phyloP scores from a whole-genome alignment of 2,888 invertebrate genomes.

The Parelbella ahira region DNA sequence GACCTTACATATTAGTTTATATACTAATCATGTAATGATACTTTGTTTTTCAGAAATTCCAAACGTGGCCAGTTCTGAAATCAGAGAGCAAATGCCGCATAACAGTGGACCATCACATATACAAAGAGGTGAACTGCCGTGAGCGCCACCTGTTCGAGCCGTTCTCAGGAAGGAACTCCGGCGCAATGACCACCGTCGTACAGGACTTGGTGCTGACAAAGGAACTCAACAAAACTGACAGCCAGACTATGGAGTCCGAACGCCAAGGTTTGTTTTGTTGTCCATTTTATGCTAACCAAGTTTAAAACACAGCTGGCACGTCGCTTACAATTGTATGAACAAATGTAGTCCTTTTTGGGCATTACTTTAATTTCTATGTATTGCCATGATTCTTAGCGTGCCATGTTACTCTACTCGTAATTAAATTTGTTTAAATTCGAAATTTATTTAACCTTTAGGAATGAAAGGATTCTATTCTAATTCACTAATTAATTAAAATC shows the following conservation, averaged over 20 bases:
- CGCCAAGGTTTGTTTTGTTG: constrained; percentile 57
- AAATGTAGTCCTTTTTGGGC: too few relatives aligned
- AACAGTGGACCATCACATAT: constrained; percentile 87
- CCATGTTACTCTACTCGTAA: too few relatives aligned
- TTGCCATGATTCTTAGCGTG: too few relatives aligned
- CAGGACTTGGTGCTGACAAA: constrained; percentile 79
- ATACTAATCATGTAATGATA: not conserved
- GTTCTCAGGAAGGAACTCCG: constrained; percentile 86
- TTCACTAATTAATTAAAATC: too few relatives aligned
- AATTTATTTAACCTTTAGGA: too few relatives aligned
- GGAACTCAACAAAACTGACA: constrained; percentile 73
- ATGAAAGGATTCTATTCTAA: too few relatives aligned
- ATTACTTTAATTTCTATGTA: too few relatives aligned
- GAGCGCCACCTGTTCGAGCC: constrained; percentile 88
- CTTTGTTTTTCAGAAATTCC: constrained; percentile 77
- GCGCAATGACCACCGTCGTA: constrained; percentile 84
- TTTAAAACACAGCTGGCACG: too few relatives aligned
- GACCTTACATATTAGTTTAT: too few relatives aligned
- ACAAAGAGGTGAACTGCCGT: constrained; percentile 84
- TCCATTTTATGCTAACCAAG: too few relatives aligned
- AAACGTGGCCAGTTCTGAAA: constrained; percentile 86
- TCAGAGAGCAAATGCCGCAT: constrained; percentile 86
- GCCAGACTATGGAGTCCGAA: constrained; percentile 62
- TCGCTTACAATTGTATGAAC: too few relatives aligned
- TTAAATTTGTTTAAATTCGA: too few relatives aligned